A percentile compares a stretch with the other conserved stretches of the same genome.
These are phyloP conservation scores for Gracilinanus agilis DNA, from an alignment of 2,113 vertebrate genomes.

Conservation along the genomic window DNA sequence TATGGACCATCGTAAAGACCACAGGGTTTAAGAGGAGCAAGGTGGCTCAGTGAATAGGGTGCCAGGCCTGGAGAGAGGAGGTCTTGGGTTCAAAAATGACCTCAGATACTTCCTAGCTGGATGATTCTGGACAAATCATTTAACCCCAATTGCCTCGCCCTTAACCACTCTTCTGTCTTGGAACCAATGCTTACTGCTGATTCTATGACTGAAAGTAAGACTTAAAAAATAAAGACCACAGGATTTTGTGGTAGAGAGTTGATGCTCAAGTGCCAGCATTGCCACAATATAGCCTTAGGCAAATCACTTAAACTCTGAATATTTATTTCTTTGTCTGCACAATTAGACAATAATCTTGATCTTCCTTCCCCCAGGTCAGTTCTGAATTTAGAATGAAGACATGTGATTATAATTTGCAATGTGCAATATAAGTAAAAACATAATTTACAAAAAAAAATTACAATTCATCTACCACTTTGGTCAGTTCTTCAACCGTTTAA, in stretches of 20 bases:
- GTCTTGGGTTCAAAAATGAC: too few relatives aligned
- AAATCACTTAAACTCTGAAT: neutral
- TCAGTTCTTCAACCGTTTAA: neutral
- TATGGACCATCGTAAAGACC: neutral
- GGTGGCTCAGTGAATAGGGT: too few relatives aligned
- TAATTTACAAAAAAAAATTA: neutral
- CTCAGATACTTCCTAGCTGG: too few relatives aligned
- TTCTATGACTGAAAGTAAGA: too few relatives aligned
- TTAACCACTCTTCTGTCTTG: too few relatives aligned
- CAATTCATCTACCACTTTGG: neutral
- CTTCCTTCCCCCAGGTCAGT: neutral
- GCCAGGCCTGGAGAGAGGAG: too few relatives aligned
- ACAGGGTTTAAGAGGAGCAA: neutral
- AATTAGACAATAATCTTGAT: neutral
- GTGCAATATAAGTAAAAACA: neutral
- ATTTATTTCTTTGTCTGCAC: neutral
- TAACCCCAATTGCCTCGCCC: too few relatives aligned
- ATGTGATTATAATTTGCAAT: neutral
- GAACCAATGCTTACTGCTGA: too few relatives aligned
- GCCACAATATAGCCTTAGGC: neutral
- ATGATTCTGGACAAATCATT: too few relatives aligned
- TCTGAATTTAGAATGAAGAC: neutral
- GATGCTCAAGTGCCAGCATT: neutral
- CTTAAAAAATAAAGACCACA: neutral
- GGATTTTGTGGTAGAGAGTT: neutral